Evolutionary conservation across 2,888 invertebrate genomes (phyloP).

Genomic region (Zele albiditarsus): DNA sequence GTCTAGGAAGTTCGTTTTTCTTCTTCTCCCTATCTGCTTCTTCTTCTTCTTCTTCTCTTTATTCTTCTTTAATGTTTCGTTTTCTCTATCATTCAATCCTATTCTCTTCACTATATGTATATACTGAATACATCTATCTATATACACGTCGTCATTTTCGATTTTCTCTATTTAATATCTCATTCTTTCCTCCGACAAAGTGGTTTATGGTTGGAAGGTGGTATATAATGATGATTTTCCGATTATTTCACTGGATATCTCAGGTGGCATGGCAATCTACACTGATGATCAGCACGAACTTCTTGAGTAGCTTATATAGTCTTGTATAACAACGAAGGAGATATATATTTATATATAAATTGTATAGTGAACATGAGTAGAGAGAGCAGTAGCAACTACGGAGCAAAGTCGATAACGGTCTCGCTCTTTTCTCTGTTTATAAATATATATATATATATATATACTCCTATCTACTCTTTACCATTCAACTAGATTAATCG

Average conservation of each 20-base stretch:
- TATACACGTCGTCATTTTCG: constrained; percentile 32
- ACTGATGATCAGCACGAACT: constrained; percentile 51
- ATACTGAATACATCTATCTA: background rate
- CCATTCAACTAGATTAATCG: constrained; percentile 61
- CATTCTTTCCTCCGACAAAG: constrained; percentile 32
- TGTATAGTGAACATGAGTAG: constrained; percentile 10
- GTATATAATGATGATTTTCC: constrained; percentile 32
- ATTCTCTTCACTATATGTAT: background rate
- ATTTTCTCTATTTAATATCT: constrained; percentile 47
- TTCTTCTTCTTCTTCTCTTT: constrained; percentile 25
- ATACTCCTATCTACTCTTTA: constrained; percentile 14
- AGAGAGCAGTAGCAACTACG: constrained; percentile 9
- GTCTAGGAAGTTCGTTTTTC: constrained; percentile 40
- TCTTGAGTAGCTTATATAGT: constrained; percentile 29
- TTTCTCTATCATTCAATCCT: constrained; percentile 20
- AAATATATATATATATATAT: background rate
- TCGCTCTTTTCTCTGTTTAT: constrained; percentile 43
- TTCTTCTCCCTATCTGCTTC: constrained; percentile 13
- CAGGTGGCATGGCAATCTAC: constrained; percentile 45
- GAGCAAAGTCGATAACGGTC: constrained; percentile 58
- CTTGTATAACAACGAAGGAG: constrained; percentile 9
- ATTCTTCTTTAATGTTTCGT: background rate
- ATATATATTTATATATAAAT: constrained; percentile 8
- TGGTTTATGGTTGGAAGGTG: constrained; percentile 30
- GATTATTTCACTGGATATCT: constrained; percentile 34